Conservation (phyloP, 37 sponge, comb jelly and placozoan genomes). For the Lycopodina hypogea region DNA sequence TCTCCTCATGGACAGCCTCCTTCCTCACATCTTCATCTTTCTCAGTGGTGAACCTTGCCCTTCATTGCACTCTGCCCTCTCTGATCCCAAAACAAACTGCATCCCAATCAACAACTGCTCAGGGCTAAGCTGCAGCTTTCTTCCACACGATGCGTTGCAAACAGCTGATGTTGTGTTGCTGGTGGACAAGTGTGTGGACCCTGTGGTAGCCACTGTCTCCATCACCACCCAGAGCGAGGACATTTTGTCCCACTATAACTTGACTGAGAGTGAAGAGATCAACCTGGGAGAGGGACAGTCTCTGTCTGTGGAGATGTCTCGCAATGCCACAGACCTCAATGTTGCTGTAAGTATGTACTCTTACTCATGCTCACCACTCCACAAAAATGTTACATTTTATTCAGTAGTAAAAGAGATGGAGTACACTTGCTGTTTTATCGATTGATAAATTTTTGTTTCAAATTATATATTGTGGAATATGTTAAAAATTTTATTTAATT, state of each 20-base stretch:
- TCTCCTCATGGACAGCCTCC: neutral
- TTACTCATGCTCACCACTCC: too few species aligned
- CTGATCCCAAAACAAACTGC: neutral
- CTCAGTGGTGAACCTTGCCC: neutral
- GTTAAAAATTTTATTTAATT: too few species aligned
- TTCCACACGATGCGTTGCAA: neutral
- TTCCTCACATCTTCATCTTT: neutral
- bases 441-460: too few species aligned
- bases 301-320: conserved; percentile 1
- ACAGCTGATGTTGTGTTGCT: neutral
- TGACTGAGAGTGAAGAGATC: neutral
- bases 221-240: neutral
- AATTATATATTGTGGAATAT: too few species aligned
- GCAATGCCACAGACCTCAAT: conserved; percentile 21
- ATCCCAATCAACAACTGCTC: conserved; percentile 1
- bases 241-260: neutral
- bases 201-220: conserved; percentile 15
- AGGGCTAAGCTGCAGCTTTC: conserved; percentile 1
- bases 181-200: conserved; percentile 29
- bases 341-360: neutral
- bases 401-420: too few species aligned
- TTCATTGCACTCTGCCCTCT: neutral
- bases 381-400: too few species aligned
- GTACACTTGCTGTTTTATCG: too few species aligned
- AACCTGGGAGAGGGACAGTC: neutral